Evolutionary conservation across 2,888 invertebrate genomes (phyloP).

Genomic region (Heliconius ismenius): DNA sequence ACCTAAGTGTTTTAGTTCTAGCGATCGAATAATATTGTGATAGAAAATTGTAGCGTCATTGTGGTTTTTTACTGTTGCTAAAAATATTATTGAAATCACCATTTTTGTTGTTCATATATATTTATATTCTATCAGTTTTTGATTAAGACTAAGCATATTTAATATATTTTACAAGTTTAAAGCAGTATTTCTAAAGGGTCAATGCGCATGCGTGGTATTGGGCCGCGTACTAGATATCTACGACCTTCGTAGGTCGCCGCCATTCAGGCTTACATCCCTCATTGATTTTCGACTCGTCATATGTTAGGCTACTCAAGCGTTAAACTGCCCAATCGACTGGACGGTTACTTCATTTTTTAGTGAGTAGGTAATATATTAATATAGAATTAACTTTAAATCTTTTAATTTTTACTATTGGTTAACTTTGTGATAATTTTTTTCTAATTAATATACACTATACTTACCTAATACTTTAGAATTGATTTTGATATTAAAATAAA

Average conservation of each 20-base stretch:
- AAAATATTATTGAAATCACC: constrained; percentile 6
- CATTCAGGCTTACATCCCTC: constrained; percentile 68
- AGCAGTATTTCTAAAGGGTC: not conserved
- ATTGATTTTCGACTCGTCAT: constrained; percentile 75
- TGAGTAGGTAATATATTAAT: not conserved
- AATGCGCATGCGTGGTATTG: constrained; percentile 68
- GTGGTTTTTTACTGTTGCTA: not conserved
- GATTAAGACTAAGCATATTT: not conserved
- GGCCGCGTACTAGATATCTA: constrained; percentile 68
- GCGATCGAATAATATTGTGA: constrained; percentile 1
- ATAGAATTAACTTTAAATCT: not conserved
- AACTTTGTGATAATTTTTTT: too few relatives aligned
- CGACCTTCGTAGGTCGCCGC: constrained; percentile 78
- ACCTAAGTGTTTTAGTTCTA: not conserved
- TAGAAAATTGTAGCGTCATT: not conserved
- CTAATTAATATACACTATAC: too few relatives aligned
- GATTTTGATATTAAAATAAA: not conserved
- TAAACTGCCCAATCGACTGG: constrained; percentile 58
- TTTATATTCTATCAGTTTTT: not conserved
- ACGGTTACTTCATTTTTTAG: constrained; percentile 25
- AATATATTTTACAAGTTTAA: not conserved
- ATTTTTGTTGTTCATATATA: not conserved
- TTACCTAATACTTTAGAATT: not conserved
- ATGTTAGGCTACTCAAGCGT: constrained; percentile 60
- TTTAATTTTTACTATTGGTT: not conserved